A percentile compares a stretch with the other conserved stretches of the same genome.
phyloP scores from a whole-genome alignment of 2,113 vertebrate species.

The Symphodus melops region DNA sequence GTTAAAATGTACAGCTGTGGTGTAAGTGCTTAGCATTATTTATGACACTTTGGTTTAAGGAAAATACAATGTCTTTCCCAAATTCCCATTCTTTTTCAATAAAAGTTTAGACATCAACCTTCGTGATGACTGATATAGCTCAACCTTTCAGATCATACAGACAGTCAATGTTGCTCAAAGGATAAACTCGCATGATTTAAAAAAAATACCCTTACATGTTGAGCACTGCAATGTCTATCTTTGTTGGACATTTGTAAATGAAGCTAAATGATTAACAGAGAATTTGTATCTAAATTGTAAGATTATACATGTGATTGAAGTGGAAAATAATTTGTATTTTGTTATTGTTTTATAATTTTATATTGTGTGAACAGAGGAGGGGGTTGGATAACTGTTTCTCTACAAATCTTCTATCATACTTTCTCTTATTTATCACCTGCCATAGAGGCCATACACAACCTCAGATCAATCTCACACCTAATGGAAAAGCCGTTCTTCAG shows the following conservation, averaged over 20 bases:
- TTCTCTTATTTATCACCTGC: not conserved
- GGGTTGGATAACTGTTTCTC: not conserved
- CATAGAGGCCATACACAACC: not conserved
- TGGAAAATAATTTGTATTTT: too few species aligned
- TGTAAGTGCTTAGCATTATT: not conserved
- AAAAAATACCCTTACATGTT: too few species aligned
- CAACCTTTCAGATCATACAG: too few species aligned
- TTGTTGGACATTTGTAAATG: too few species aligned
- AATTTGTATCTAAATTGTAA: not conserved
- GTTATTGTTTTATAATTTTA: not conserved
- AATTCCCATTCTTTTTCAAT: too few species aligned
- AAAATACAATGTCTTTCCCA: too few species aligned
- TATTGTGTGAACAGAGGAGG: not conserved
- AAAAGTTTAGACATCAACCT: too few species aligned
- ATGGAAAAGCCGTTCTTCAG: conserved; percentile 39
- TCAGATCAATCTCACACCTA: conserved; percentile 40
- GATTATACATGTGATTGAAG: not conserved
- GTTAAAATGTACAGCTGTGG: not conserved
- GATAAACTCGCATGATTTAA: too few species aligned
- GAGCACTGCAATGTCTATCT: too few species aligned
- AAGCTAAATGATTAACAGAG: not conserved
- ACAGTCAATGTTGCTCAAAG: too few species aligned
- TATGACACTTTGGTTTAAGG: too few species aligned
- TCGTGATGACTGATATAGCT: too few species aligned
- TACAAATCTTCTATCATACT: not conserved